Evolutionary conservation across 2,888 invertebrate species (phyloP).

Genomic region (Papilio demoleus): DNA sequence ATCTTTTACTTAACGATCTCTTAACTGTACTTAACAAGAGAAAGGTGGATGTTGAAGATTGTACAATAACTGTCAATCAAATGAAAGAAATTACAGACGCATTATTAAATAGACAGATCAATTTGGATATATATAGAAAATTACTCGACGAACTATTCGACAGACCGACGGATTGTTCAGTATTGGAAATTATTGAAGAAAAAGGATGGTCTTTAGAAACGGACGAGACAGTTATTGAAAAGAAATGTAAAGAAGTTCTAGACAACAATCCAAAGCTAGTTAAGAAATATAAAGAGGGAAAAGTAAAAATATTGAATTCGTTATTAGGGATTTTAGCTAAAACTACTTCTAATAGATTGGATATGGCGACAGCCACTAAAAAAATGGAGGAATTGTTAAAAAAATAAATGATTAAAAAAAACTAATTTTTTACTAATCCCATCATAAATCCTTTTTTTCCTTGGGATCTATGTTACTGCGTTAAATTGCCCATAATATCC

Average conservation of each 20-base stretch:
- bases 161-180: constrained; percentile 51
- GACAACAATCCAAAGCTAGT: constrained; percentile 87
- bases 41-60: constrained; percentile 82
- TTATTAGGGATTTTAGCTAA: constrained; percentile 85
- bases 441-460: no score
- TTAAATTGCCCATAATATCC: no score
- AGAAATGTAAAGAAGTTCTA: constrained; percentile 85
- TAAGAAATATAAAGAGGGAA: constrained; percentile 86
- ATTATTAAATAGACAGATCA: constrained; percentile 84
- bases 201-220: constrained; percentile 87
- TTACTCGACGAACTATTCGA: constrained; percentile 66
- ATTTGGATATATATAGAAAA: constrained; percentile 81
- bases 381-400: constrained; percentile 85
- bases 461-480: no score
- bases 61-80: constrained; percentile 77
- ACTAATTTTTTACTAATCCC: no score
- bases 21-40: constrained; percentile 86
- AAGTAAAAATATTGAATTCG: constrained; percentile 86
- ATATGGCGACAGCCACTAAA: constrained; percentile 85
- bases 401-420: constrained; percentile 55
- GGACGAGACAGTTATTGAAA: constrained; percentile 83
- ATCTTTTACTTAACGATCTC: constrained; percentile 88
- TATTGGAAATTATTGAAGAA: constrained; percentile 81
- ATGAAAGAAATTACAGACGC: constrained; percentile 86
- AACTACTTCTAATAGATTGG: constrained; percentile 84